Percentiles rank a stretch among this genome's conserved stretches.
phyloP scores from a whole-genome alignment of 1,140 invertebrate genomes.

The Drosophila busckii region DNA sequence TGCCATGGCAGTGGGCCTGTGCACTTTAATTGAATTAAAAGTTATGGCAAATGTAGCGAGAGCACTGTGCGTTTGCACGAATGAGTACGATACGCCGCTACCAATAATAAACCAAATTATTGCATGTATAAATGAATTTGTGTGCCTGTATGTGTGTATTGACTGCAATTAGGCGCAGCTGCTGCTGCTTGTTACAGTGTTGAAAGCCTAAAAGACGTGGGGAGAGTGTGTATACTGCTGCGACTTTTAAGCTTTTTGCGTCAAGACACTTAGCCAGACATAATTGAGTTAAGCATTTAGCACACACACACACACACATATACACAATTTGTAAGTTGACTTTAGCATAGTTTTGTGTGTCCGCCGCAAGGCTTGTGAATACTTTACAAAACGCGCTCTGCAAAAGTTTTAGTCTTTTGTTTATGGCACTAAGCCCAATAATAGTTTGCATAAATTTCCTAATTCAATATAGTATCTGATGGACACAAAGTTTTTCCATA shows the following conservation, averaged over 20 bases:
- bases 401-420: conserved; percentile 51
- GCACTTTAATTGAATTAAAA: conserved; percentile 77
- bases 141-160: conserved; percentile 39
- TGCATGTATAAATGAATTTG: conserved; percentile 76
- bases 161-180: conserved; percentile 72
- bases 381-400: background rate
- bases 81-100: conserved; percentile 17
- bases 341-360: conserved; percentile 55
- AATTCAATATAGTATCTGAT: too few species aligned
- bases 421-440: conserved; percentile 29
- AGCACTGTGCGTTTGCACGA: conserved; percentile 1
- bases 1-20: conserved; percentile 33
- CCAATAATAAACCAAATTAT: conserved; percentile 77
- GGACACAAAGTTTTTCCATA: too few species aligned
- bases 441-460: conserved; percentile 4
- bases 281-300: conserved; percentile 71
- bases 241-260: conserved; percentile 69
- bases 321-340: conserved; percentile 28
- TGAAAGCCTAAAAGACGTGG: background rate
- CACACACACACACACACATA: conserved; percentile 9
- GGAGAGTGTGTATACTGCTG: conserved; percentile 32
- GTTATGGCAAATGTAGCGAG: conserved; percentile 69
- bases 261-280: conserved; percentile 62
- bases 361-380: conserved; percentile 1
- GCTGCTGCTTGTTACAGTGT: conserved; percentile 19